phyloP scores from a whole-genome alignment of 1,140 invertebrate species.

The Piezodorus guildinii region DNA sequence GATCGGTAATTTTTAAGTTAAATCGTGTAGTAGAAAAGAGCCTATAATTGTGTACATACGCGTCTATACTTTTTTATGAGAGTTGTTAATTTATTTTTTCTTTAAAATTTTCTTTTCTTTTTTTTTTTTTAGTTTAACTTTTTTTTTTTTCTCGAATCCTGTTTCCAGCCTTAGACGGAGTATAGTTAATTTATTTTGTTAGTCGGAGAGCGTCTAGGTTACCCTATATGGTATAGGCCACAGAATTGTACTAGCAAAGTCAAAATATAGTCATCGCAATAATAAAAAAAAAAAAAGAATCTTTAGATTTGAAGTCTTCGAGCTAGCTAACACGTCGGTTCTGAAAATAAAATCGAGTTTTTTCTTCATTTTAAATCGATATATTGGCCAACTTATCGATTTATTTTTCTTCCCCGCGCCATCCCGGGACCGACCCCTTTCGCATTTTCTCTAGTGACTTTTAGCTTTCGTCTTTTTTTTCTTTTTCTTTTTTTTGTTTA shows the following conservation, averaged over 20 bases:
- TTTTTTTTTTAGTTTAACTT: neutral
- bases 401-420: neutral
- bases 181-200: slow-evolving; percentile 25
- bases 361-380: neutral
- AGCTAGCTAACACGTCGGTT: neutral
- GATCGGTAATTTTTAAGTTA: slow-evolving; percentile 19
- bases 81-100: neutral
- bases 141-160: neutral
- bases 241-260: neutral
- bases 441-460: neutral
- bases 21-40: slow-evolving; percentile 14
- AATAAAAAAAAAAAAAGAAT: too few species aligned
- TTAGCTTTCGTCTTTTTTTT: neutral
- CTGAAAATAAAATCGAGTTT: neutral
- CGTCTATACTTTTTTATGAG: slow-evolving; percentile 17
- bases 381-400: neutral
- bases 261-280: neutral
- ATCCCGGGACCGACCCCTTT: neutral
- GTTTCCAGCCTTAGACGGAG: slow-evolving; percentile 20
- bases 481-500: too few species aligned
- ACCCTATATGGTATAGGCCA: slow-evolving; percentile 25
- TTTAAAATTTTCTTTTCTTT: neutral
- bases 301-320: neutral
- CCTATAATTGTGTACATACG: slow-evolving; percentile 24
- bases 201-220: slow-evolving; percentile 16